A percentile compares a stretch with the other conserved stretches of the same genome.
Conservation (phyloP, 2,113 vertebrate genomes). For the Chloroceryle aenea region DNA sequence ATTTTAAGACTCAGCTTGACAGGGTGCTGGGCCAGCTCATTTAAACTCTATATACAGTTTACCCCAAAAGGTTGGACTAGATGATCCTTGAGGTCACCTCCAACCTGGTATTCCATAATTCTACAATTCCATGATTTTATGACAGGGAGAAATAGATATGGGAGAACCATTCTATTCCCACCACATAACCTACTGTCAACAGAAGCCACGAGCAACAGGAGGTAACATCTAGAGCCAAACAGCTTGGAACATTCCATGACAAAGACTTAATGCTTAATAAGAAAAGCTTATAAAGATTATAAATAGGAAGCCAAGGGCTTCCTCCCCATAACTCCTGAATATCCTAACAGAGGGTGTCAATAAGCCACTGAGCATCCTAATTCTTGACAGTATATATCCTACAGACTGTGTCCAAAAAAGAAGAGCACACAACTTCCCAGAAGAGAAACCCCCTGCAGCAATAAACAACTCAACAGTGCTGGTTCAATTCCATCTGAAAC, state of each 20-base stretch:
- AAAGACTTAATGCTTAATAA: no score
- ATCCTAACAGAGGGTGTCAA: background rate
- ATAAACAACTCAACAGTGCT: background rate
- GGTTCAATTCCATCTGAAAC: background rate
- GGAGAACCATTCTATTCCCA: background rate
- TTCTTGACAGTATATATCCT: background rate
- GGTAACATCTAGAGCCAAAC: background rate
- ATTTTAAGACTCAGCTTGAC: no score
- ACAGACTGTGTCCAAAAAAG: background rate
- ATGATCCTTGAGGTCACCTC: no score
- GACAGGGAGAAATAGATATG: no score
- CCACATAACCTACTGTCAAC: background rate
- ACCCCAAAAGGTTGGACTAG: no score
- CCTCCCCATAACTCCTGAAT: background rate
- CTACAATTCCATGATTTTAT: no score
- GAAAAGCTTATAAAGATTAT: background rate
- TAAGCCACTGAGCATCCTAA: background rate
- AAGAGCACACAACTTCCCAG: accelerated
- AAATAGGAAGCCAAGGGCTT: background rate
- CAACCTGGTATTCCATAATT: no score
- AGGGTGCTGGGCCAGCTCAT: no score
- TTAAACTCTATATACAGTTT: no score
- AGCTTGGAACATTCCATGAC: background rate
- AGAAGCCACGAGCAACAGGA: background rate
- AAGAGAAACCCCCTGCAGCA: background rate